Evolutionary conservation across 2,113 vertebrate genomes (phyloP).

Genomic region (Aldabrachelys gigantea): DNA sequence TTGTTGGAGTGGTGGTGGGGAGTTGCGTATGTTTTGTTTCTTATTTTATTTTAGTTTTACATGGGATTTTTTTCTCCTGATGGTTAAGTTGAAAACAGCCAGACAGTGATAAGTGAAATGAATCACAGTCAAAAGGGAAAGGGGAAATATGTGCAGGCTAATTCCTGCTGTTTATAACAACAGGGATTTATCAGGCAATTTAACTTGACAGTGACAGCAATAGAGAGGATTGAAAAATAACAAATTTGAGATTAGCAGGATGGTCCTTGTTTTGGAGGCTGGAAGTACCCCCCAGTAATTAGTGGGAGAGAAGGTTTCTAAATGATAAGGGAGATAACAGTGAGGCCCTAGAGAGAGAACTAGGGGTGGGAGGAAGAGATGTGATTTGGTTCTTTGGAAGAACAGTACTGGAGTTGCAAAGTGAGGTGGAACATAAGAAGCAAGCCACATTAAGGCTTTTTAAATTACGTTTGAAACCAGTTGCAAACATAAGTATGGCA

Average conservation of each 20-base stretch:
- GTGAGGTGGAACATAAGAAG: fast-evolving
- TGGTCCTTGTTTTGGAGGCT: neutral
- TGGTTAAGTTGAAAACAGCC: neutral
- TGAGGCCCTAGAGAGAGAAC: neutral
- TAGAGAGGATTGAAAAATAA: neutral
- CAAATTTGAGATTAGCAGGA: neutral
- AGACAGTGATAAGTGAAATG: neutral
- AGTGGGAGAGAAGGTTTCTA: neutral
- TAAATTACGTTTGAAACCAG: neutral
- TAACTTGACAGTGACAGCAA: neutral
- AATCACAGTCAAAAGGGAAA: neutral
- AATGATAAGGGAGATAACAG: neutral
- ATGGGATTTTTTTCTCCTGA: neutral
- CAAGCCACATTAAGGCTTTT: neutral
- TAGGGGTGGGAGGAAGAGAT: neutral
- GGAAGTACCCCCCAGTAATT: neutral
- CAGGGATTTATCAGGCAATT: neutral
- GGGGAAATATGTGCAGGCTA: neutral
- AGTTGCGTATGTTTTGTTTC: neutral
- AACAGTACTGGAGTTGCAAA: neutral
- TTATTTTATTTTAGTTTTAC: neutral
- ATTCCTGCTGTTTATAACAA: neutral
- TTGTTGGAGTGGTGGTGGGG: neutral
- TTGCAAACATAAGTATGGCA: neutral
- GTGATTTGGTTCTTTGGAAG: neutral